These are phyloP conservation scores for Parazoanthus atlanticus DNA, from an alignment of 92 coral and sea anemone genomes.

Conservation along the genomic window DNA sequence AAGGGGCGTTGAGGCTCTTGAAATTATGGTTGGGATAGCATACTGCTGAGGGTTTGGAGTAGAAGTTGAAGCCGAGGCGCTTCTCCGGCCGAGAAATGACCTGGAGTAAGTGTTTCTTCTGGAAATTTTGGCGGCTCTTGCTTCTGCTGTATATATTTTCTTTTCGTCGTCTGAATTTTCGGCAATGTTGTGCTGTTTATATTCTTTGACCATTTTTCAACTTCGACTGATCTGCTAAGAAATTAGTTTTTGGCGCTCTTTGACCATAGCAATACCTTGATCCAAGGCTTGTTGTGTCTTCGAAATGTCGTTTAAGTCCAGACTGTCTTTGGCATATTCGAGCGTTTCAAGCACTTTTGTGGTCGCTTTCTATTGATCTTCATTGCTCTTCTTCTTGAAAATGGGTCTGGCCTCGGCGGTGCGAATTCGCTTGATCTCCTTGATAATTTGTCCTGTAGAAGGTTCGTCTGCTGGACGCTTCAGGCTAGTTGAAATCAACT, in stretches of 20 bases:
- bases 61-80: constrained; percentile 11
- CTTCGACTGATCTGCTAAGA: constrained; percentile 59
- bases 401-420: constrained; percentile 36
- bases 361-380: constrained; percentile 25
- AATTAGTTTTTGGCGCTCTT: constrained; percentile 58
- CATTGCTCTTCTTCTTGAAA: constrained; percentile 40
- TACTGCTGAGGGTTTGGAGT: constrained; percentile 8
- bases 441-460: constrained; percentile 11
- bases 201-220: constrained; percentile 64
- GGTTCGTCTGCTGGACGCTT: no score
- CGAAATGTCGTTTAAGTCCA: constrained; percentile 36
- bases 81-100: neutral
- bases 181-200: constrained; percentile 54
- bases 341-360: constrained; percentile 26
- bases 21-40: neutral
- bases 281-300: constrained; percentile 53
- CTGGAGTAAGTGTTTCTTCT: neutral
- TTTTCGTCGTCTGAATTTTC: constrained; percentile 58
- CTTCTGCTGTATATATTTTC: constrained; percentile 64
- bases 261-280: constrained; percentile 48
- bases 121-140: constrained; percentile 31
- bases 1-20: neutral
- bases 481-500: no score
- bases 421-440: constrained; percentile 24
- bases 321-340: constrained; percentile 50